Conservation (phyloP, 2,113 vertebrate genomes). For the Meles meles region DNA sequence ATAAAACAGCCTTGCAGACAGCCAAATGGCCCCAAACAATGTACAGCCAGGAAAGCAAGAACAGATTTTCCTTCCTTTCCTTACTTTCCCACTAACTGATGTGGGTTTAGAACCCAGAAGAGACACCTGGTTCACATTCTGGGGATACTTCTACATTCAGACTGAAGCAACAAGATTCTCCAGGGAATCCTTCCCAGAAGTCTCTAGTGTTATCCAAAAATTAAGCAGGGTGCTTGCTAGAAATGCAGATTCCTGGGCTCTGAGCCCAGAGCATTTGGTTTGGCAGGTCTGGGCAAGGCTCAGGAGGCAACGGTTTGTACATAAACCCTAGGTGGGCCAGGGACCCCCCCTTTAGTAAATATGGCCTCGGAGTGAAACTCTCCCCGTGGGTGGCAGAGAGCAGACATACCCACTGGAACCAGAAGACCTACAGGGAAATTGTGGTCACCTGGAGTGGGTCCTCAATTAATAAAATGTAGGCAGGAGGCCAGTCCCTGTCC, state of each 20-base stretch:
- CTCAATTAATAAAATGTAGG: not conserved
- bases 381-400: not conserved
- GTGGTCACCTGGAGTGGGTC: not conserved
- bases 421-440: not conserved
- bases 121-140: not conserved
- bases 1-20: not conserved
- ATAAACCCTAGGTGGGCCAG: not conserved
- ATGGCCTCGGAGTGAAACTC: not conserved
- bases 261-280: not conserved
- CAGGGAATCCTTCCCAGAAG: not conserved
- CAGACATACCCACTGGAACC: not conserved
- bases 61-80: not conserved
- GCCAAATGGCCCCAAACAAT: not conserved
- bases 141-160: not conserved
- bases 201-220: not conserved
- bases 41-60: not conserved
- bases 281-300: not conserved
- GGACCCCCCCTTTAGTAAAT: not conserved
- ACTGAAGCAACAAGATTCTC: not conserved
- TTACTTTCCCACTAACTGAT: not conserved
- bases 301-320: not conserved
- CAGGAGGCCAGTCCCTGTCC: not conserved
- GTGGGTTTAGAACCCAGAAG: not conserved
- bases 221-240: not conserved
- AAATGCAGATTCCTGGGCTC: not conserved